Evolutionary conservation across 2,113 vertebrate genomes (phyloP).

Genomic region (Tachycineta bicolor): DNA sequence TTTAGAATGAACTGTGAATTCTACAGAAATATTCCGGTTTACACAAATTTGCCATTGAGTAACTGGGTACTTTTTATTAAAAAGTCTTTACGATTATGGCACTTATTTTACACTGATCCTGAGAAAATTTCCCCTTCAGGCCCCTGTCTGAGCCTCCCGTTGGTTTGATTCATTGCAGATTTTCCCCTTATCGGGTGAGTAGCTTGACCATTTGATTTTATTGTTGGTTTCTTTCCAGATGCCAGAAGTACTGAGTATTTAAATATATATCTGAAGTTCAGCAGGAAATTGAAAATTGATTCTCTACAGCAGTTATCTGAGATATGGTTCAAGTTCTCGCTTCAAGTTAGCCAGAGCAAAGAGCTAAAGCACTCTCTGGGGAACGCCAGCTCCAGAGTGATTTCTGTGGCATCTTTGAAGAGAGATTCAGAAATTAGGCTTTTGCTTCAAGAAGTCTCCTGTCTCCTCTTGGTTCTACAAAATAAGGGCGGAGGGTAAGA

Average conservation of each 20-base stretch:
- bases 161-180: constrained; percentile 10
- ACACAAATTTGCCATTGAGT: background rate
- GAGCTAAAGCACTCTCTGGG: background rate
- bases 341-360: constrained; percentile 35
- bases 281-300: constrained; percentile 66
- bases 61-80: background rate
- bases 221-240: constrained; percentile 50
- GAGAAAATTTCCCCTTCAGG: background rate
- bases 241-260: constrained; percentile 47
- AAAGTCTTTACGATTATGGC: background rate
- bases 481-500: background rate
- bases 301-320: constrained; percentile 55
- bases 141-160: background rate
- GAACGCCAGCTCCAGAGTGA: background rate
- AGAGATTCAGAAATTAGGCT: background rate
- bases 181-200: constrained; percentile 15
- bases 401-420: background rate
- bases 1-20: background rate
- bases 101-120: background rate
- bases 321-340: constrained; percentile 25
- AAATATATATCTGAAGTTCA: constrained; percentile 48
- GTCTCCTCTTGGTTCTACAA: background rate
- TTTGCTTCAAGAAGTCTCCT: background rate
- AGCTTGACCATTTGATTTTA: constrained; percentile 50
- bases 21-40: background rate